These are phyloP conservation scores for Myocastor coypus DNA, from an alignment of 2,113 vertebrate genomes.

Conservation along the genomic window DNA sequence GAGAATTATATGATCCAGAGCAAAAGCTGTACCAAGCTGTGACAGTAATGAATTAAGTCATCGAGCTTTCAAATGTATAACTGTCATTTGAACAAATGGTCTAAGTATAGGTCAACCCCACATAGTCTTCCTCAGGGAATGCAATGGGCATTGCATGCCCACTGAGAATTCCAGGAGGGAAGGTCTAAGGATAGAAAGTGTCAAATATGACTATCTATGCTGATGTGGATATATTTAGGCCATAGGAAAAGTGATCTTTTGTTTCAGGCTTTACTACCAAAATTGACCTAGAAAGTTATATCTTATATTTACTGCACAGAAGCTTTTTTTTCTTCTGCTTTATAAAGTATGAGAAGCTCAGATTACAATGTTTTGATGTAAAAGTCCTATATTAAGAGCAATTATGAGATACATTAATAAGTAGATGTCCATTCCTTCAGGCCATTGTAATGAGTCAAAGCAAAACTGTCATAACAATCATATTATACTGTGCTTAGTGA, in stretches of 20 bases:
- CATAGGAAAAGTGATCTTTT: conserved; percentile 24
- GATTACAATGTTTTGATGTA: conserved; percentile 56
- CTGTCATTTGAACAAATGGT: conserved; percentile 50
- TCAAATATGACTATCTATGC: not conserved
- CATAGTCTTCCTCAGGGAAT: not conserved
- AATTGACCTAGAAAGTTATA: not conserved
- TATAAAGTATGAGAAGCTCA: not conserved
- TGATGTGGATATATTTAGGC: not conserved
- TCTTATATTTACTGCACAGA: conserved; percentile 10
- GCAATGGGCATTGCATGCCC: not conserved
- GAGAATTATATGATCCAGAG: conserved; percentile 25
- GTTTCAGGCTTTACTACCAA: not conserved
- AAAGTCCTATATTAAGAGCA: conserved; percentile 59
- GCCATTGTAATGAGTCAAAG: conserved; percentile 64
- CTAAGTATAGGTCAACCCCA: not conserved
- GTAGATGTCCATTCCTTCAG: conserved; percentile 60
- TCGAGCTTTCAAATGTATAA: conserved; percentile 59
- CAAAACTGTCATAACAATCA: conserved; percentile 70
- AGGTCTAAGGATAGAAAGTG: not conserved
- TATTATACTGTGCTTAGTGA: conserved; percentile 66
- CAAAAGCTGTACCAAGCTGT: conserved; percentile 37
- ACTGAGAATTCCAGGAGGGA: not conserved
- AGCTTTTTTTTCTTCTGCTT: conserved; percentile 40
- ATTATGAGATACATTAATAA: conserved; percentile 67
- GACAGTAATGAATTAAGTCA: conserved; percentile 66